Conservation (phyloP, 2,113 vertebrate species). For the Alces alces region DNA sequence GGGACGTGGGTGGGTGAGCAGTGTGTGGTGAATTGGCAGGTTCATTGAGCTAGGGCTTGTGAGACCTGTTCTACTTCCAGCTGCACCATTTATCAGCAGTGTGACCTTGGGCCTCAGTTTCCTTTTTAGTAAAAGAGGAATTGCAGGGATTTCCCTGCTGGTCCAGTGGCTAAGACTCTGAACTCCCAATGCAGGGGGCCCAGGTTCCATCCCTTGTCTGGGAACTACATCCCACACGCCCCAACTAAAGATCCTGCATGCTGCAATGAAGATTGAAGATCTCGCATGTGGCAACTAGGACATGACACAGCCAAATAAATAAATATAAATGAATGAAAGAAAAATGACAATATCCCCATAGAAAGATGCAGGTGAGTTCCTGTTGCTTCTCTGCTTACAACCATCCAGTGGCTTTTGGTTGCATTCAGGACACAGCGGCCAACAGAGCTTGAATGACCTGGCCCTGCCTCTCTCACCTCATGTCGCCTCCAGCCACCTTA, state of each 20-base stretch:
- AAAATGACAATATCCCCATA: background rate
- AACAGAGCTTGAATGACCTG: background rate
- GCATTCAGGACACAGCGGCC: background rate
- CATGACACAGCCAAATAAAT: background rate
- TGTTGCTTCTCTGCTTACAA: background rate
- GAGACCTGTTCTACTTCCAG: background rate
- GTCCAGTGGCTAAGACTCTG: background rate
- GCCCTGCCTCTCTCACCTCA: background rate
- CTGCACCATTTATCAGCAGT: fast-evolving
- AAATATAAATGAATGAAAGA: background rate
- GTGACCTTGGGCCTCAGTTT: background rate
- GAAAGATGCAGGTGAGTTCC: background rate
- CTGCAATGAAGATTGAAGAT: background rate
- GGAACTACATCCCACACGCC: background rate
- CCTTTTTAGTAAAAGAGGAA: background rate
- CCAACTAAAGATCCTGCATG: background rate
- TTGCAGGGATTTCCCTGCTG: background rate
- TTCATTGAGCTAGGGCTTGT: background rate
- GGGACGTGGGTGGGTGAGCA: background rate
- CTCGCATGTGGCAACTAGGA: background rate
- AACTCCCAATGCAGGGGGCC: background rate
- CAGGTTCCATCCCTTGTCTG: background rate
- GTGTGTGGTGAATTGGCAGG: background rate
- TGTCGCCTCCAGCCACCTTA: background rate
- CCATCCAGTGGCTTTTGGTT: background rate